A percentile compares a stretch with the other conserved stretches of the same genome.
Evolutionary conservation across 2,797 vertebrate species (phyloP).

Genomic region (Alosa sapidissima): DNA sequence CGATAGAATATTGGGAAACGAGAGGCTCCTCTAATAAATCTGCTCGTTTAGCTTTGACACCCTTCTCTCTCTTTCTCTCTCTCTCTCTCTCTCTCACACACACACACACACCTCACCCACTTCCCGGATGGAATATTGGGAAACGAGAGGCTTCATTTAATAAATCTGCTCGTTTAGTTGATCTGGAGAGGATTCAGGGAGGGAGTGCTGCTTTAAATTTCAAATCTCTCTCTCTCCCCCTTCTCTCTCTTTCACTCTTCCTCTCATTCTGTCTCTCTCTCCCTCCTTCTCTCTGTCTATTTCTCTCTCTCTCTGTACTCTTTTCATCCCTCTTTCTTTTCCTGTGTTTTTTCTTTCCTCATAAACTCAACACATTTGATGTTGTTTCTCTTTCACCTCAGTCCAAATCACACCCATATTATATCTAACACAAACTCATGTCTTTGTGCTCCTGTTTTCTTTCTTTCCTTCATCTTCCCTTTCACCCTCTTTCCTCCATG

Average conservation of each 20-base stretch:
- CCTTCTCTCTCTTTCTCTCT: too few relatives aligned
- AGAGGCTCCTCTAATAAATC: background rate
- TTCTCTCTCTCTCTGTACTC: slow-evolving; percentile 52
- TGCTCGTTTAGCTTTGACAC: background rate
- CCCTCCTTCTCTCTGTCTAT: slow-evolving; percentile 54
- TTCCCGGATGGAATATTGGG: too few relatives aligned
- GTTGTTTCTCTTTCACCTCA: too few relatives aligned
- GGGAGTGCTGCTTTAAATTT: background rate
- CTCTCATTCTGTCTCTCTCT: slow-evolving; percentile 11
- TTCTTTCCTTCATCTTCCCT: background rate
- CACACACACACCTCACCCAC: too few relatives aligned
- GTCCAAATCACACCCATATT: too few relatives aligned
- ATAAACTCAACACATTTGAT: background rate
- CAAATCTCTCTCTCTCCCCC: slow-evolving; percentile 34
- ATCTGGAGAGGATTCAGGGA: background rate
- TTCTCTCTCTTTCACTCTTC: too few relatives aligned
- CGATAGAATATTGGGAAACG: background rate
- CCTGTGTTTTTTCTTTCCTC: background rate
- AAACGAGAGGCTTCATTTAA: too few relatives aligned
- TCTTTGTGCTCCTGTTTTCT: background rate
- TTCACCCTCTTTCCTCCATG: too few relatives aligned
- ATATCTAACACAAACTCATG: background rate
- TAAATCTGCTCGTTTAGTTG: background rate
- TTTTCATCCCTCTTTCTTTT: slow-evolving; percentile 21
- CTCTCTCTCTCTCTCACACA: too few relatives aligned